Base-by-base conservation (phyloP, 2,888 invertebrate species). In the Amblyjoppa proteus region DNA sequence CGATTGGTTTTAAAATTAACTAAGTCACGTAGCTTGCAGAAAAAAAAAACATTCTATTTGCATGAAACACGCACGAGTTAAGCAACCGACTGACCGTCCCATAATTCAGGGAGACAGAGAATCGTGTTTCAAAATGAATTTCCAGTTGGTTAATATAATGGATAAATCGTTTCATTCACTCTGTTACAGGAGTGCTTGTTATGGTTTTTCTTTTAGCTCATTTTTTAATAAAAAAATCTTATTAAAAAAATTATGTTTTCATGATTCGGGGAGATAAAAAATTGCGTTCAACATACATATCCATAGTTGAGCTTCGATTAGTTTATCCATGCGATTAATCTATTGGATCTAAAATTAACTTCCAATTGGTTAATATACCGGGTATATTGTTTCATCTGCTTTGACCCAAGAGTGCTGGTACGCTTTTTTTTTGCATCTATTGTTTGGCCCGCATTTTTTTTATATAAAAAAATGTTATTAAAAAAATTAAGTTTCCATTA, bases 171-270 rank as follows among this genome's bases (percentile, higher is more conserved):
- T 3, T 13, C 2, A 58, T 25, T 13, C 2, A 58, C 16, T 53
- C 41, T n/a, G 5, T 31, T 49, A 5, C 13, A 45, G 3, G 66
- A 51, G 68, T 68, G 76, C 38, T 53, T 68, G 20, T 68, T 66
- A n/a, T 28, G 64, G 34, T 64, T 41, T 45, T 20, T 9, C 13
- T 41, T 61, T 61, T 61, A 31, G 61, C 25, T 28, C 61, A 61
- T n/a, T 34, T 6, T 13, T 20, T 13, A 2, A 28, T 16, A 11
- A 58, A 28, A 25, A 25, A 28, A 28, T 45, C 4, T 11, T 45
- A 16, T 45, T 13, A 28, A 58, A 20, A 11, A 28, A 28, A 4
- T 4, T 13, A 3, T 3, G 28, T 11, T 25, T 58, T 13, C 28
- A 28, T 11, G 0, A 13, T 16, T 45, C 3, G 45, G 3, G 45